These are phyloP conservation scores for Villa cingulata DNA, from an alignment of 2,888 invertebrate genomes.

Conservation along the genomic window DNA sequence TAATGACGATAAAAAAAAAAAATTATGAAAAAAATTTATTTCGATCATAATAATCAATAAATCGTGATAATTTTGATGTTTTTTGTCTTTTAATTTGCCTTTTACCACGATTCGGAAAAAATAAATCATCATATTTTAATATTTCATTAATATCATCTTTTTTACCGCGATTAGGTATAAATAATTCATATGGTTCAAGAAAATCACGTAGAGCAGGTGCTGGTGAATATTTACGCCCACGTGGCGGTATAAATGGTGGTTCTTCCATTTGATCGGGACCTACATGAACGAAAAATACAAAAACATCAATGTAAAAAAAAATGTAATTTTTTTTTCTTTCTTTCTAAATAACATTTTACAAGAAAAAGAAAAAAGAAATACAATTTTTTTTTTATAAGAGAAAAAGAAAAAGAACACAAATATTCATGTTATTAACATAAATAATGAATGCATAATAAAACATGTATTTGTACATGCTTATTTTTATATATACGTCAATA, in stretches of 20 bases:
- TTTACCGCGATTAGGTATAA: conserved; percentile 34
- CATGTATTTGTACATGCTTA: too few species aligned
- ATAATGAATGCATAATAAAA: too few species aligned
- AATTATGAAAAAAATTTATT: too few species aligned
- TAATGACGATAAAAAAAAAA: not conserved
- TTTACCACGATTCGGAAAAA: conserved; percentile 34
- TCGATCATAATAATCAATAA: not conserved
- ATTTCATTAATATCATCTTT: conserved; percentile 32
- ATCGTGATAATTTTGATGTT: not conserved
- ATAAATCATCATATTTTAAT: conserved; percentile 34
- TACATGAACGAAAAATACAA: not conserved
- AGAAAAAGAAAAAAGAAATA: too few species aligned
- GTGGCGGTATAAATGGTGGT: conserved; percentile 33
- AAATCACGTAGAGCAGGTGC: conserved; percentile 24
- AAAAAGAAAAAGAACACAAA: not conserved
- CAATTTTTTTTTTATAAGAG: too few species aligned
- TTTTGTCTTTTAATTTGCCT: conserved; percentile 12
- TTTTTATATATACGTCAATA: not conserved
- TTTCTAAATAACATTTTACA: too few species aligned
- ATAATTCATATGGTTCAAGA: conserved; percentile 26
- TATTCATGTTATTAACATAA: not conserved
- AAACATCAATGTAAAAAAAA: too few species aligned
- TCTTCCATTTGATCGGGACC: conserved; percentile 7
- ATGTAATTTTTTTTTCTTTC: too few species aligned
- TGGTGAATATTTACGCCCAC: conserved; percentile 27